phyloP scores from a whole-genome alignment of 2,888 invertebrate species.

The Ormia ochracea region DNA sequence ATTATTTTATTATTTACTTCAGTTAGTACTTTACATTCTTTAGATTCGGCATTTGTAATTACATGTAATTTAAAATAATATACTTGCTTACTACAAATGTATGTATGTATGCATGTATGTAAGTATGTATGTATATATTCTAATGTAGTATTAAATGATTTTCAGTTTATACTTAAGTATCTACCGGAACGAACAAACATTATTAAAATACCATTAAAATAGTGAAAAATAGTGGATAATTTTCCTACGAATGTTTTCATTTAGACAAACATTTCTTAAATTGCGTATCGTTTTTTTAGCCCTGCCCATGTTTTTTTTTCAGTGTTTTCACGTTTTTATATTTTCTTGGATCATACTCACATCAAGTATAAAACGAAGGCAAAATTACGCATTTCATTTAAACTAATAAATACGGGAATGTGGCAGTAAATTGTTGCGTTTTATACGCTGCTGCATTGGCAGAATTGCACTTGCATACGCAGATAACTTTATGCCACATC shows the following conservation, averaged over 20 bases:
- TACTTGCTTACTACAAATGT: too few relatives aligned
- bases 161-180: background rate
- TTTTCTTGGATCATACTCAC: too few relatives aligned
- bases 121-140: too few relatives aligned
- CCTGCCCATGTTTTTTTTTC: background rate
- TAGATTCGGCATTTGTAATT: too few relatives aligned
- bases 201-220: slow-evolving; percentile 20
- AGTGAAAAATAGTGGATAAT: slow-evolving; percentile 4
- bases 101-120: too few relatives aligned
- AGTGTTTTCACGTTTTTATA: background rate
- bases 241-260: background rate
- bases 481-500: background rate
- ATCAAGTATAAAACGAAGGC: slow-evolving; percentile 14
- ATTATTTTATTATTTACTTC: too few relatives aligned
- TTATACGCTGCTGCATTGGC: slow-evolving; percentile 42
- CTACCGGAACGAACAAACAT: background rate
- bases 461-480: slow-evolving; percentile 21
- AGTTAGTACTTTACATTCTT: too few relatives aligned
- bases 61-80: too few relatives aligned
- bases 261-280: background rate
- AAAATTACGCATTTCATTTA: slow-evolving; percentile 44
- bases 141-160: background rate
- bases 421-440: slow-evolving; percentile 46
- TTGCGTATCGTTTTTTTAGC: background rate
- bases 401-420: slow-evolving; percentile 12